Conservation (phyloP, 2,888 invertebrate genomes). For the Crossocerus cetratus region DNA sequence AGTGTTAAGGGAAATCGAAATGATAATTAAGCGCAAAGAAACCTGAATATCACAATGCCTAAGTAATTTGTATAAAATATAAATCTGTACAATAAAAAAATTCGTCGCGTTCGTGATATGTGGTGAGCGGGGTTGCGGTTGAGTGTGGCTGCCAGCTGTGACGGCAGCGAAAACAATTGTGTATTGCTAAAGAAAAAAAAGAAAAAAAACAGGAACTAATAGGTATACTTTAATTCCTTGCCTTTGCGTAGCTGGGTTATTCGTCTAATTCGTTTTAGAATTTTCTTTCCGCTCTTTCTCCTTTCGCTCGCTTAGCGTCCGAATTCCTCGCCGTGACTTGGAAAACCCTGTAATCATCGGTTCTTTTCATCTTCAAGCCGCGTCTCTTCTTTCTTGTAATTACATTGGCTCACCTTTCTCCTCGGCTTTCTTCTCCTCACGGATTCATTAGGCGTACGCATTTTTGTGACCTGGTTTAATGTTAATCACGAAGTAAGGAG, state of each 20-base stretch:
- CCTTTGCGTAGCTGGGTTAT: slow-evolving; percentile 29
- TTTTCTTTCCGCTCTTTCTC: slow-evolving; percentile 25
- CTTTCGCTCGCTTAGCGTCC: background rate
- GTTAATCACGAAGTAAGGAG: slow-evolving; percentile 61
- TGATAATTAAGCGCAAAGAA: slow-evolving; percentile 43
- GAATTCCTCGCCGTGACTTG: background rate
- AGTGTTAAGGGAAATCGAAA: slow-evolving; percentile 38
- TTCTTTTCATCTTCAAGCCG: slow-evolving; percentile 16
- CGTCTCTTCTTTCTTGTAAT: slow-evolving; percentile 11
- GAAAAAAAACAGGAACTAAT: too few relatives aligned
- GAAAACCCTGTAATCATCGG: background rate
- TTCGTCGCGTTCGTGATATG: slow-evolving; percentile 47
- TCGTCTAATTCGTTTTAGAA: slow-evolving; percentile 32
- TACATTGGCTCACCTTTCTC: background rate
- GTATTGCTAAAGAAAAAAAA: slow-evolving; percentile 39
- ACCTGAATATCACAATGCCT: slow-evolving; percentile 63
- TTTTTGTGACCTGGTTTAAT: slow-evolving; percentile 71
- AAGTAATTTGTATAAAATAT: slow-evolving; percentile 68
- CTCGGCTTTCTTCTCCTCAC: slow-evolving; percentile 17
- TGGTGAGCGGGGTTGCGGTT: slow-evolving; percentile 14
- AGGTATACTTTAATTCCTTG: slow-evolving; percentile 49
- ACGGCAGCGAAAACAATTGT: slow-evolving; percentile 40
- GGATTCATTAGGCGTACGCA: slow-evolving; percentile 57
- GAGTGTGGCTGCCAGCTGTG: slow-evolving; percentile 32
- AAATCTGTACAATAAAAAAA: slow-evolving; percentile 63